Evolutionary conservation across 2,113 vertebrate genomes (phyloP).

Genomic region (Hepsetus odoe): DNA sequence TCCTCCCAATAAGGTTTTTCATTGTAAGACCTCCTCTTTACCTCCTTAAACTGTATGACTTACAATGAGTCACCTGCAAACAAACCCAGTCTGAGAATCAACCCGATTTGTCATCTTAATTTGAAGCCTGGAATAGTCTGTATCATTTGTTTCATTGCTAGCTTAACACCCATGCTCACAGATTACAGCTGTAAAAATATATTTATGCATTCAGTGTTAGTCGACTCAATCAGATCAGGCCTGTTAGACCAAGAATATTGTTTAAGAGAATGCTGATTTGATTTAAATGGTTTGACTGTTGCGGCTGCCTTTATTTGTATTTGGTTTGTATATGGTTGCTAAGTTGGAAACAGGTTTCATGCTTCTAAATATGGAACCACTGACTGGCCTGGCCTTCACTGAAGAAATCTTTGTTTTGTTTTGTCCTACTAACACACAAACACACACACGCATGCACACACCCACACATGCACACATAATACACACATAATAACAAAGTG

Average conservation of each 20-base stretch:
- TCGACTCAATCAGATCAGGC: not conserved
- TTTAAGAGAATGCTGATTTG: not conserved
- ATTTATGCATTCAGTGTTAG: not conserved
- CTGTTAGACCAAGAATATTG: not conserved
- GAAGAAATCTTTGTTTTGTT: not conserved
- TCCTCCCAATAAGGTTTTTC: not conserved
- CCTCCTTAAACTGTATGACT: not conserved
- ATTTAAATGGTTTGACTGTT: not conserved
- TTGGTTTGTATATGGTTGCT: conserved; percentile 2
- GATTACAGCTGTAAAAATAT: not conserved
- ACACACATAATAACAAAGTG: not conserved
- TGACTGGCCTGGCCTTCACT: not conserved
- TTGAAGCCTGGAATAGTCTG: not conserved
- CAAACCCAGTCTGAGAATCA: conserved; percentile 20
- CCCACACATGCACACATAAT: not conserved
- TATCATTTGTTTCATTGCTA: not conserved
- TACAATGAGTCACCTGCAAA: conserved; percentile 19
- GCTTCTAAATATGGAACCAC: not conserved
- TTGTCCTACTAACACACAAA: not conserved
- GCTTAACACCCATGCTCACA: not conserved
- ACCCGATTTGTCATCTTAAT: conserved; percentile 5
- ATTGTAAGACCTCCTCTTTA: conserved; percentile 1
- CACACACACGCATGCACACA: not conserved
- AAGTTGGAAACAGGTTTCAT: not conserved
- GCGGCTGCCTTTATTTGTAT: not conserved